phyloP scores from a whole-genome alignment of 2,113 vertebrate species.

The Pan paniscus region DNA sequence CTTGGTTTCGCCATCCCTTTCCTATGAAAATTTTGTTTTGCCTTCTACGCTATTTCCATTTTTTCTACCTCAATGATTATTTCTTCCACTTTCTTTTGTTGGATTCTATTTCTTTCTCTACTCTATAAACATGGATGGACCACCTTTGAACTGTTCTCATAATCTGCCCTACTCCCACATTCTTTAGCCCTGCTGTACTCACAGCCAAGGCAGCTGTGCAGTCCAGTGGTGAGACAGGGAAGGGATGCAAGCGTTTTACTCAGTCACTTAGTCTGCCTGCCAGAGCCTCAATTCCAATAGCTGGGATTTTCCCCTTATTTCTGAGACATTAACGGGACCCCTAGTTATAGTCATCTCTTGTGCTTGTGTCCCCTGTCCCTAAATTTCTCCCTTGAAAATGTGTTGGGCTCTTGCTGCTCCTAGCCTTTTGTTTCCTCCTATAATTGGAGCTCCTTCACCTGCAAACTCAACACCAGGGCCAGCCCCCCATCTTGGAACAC shows the following conservation, averaged over 20 bases:
- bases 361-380: not conserved
- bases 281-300: not conserved
- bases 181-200: no score
- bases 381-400: not conserved
- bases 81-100: not conserved
- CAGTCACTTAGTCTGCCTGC: not conserved
- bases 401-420: not conserved
- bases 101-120: not conserved
- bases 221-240: not conserved
- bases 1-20: not conserved
- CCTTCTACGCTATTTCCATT: not conserved
- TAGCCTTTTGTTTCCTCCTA: not conserved
- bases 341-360: not conserved
- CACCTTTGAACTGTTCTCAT: not conserved
- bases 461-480: not conserved
- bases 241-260: not conserved
- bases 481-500: not conserved
- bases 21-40: not conserved
- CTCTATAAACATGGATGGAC: not conserved
- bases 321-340: not conserved
- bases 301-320: not conserved
- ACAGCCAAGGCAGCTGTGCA: not conserved
- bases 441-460: not conserved
- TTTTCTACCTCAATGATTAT: not conserved
- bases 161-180: fast-evolving